Evolutionary conservation across 2,797 vertebrate genomes (phyloP).

Genomic region (Ataeniobius toweri): DNA sequence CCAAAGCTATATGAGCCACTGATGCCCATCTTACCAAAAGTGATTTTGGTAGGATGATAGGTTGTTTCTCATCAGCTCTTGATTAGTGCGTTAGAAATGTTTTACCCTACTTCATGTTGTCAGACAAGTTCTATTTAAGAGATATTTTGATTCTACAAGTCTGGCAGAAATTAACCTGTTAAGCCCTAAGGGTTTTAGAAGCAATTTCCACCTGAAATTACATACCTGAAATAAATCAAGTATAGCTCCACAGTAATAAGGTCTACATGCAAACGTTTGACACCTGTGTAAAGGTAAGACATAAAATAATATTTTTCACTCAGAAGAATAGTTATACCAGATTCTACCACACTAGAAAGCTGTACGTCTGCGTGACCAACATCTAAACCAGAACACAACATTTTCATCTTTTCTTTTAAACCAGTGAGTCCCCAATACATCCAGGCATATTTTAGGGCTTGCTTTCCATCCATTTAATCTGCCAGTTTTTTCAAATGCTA

Average conservation of each 20-base stretch:
- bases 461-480: background rate
- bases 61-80: no score
- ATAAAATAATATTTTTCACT: background rate
- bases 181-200: no score
- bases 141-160: background rate
- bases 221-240: no score
- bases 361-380: background rate
- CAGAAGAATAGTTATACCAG: background rate
- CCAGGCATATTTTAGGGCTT: conserved; percentile 1
- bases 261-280: no score
- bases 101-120: background rate
- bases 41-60: no score
- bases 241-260: no score
- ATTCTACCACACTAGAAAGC: background rate
- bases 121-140: background rate
- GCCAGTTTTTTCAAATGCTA: background rate
- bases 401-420: background rate
- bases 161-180: no score
- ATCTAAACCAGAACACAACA: background rate
- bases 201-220: no score
- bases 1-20: background rate
- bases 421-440: background rate
- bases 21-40: no score
- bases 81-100: no score
- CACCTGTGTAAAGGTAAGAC: no score